phyloP scores from a whole-genome alignment of 2,113 vertebrate species.

The Atherinomorus stipes region DNA sequence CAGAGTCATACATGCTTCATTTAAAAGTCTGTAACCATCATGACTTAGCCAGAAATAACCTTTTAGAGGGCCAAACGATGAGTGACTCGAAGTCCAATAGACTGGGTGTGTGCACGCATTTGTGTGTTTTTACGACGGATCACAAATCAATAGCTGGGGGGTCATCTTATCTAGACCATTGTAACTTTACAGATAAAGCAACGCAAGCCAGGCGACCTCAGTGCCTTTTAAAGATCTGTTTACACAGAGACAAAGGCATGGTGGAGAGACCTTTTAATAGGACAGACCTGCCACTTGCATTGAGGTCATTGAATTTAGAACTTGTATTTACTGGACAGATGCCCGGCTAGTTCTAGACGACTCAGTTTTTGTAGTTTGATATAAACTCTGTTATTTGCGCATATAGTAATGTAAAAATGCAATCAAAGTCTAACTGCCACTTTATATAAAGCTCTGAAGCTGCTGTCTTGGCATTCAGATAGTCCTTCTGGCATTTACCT shows the following conservation, averaged over 20 bases:
- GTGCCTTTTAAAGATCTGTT: conserved; percentile 74
- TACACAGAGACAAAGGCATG: conserved; percentile 66
- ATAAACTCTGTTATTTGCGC: conserved; percentile 27
- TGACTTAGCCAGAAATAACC: conserved; percentile 77
- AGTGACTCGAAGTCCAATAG: conserved; percentile 86
- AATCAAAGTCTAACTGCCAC: background rate
- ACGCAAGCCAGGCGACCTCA: conserved; percentile 53
- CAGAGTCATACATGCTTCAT: conserved; percentile 3
- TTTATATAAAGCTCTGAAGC: background rate
- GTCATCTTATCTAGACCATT: conserved; percentile 71
- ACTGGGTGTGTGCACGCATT: conserved; percentile 1
- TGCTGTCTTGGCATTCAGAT: conserved; percentile 5
- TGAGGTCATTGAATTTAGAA: conserved; percentile 67
- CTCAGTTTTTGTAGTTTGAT: conserved; percentile 10
- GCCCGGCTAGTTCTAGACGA: conserved; percentile 53
- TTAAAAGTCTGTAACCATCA: conserved; percentile 63
- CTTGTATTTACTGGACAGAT: conserved; percentile 65
- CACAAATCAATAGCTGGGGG: conserved; percentile 69
- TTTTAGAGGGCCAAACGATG: conserved; percentile 87
- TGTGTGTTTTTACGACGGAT: conserved; percentile 53
- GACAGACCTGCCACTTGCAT: conserved; percentile 72
- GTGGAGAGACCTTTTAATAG: conserved; percentile 77
- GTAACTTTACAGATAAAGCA: conserved; percentile 72
- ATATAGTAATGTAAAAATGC: conserved; percentile 20
- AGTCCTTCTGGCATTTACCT: conserved; percentile 35